Percentiles rank a stretch among this genome's conserved stretches.
phyloP scores from a whole-genome alignment of 2,888 invertebrate species.

The Ctena decussata region DNA sequence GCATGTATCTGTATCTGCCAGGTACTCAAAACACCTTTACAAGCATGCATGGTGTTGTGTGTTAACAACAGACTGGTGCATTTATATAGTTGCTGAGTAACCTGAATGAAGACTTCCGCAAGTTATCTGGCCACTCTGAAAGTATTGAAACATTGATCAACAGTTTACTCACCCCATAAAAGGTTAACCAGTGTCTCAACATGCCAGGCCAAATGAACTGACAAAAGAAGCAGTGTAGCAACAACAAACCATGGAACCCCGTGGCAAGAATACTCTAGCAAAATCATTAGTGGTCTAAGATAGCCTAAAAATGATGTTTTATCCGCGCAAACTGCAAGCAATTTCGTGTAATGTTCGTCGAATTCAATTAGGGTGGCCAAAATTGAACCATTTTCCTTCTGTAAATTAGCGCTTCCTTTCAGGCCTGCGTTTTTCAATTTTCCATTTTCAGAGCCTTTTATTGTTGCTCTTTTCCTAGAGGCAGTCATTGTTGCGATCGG shows the following conservation, averaged over 20 bases:
- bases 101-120: too few species aligned
- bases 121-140: too few species aligned
- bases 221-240: constrained; percentile 93
- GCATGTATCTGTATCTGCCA: too few species aligned
- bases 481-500: background rate
- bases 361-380: constrained; percentile 42
- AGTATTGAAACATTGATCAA: too few species aligned
- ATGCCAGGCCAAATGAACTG: constrained; percentile 90
- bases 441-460: background rate
- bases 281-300: constrained; percentile 87
- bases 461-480: background rate
- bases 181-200: constrained; percentile 95
- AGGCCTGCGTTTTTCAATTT: background rate
- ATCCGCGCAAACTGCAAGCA: constrained; percentile 78
- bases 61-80: too few species aligned
- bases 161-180: constrained; percentile 91
- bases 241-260: constrained; percentile 94
- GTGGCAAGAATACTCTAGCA: constrained; percentile 93
- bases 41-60: too few species aligned
- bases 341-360: constrained; percentile 69
- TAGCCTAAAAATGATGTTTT: constrained; percentile 70
- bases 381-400: background rate
- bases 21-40: too few species aligned
- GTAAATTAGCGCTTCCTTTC: background rate
- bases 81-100: too few species aligned